Evolutionary conservation across 1,140 invertebrate species (phyloP).

Genomic region (Pogonomyrmex californicus): DNA sequence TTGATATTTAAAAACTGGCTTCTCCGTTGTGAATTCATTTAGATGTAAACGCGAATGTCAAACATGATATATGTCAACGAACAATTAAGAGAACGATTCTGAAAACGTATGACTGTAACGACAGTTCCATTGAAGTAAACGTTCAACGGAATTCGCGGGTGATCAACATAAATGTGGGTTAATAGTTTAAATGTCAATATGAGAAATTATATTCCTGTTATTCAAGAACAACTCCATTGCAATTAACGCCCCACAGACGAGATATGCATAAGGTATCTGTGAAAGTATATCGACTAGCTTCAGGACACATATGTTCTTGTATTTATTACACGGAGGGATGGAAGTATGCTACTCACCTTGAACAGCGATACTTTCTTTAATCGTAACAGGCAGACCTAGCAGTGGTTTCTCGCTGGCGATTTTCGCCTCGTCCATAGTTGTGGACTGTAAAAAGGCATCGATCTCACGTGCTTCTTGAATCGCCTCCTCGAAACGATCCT

Average conservation of each 20-base stretch:
- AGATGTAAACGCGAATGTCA: neutral
- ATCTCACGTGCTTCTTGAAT: slow-evolving; percentile 88
- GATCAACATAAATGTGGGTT: neutral
- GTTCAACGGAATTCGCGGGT: neutral
- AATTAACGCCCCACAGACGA: neutral
- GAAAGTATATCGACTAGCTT: neutral
- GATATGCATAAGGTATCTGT: too few species aligned
- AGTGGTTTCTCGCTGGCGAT: slow-evolving; percentile 88
- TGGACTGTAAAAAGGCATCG: slow-evolving; percentile 85
- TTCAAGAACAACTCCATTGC: neutral
- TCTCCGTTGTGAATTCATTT: neutral
- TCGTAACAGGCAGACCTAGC: slow-evolving; percentile 90
- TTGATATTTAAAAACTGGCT: slow-evolving; percentile 1
- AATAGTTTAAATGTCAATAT: neutral
- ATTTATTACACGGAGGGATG: neutral
- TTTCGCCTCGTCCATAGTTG: slow-evolving; percentile 83
- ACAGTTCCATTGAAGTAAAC: neutral
- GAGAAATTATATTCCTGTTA: neutral
- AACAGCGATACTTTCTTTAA: slow-evolving; percentile 90
- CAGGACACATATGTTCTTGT: neutral
- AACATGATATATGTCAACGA: neutral
- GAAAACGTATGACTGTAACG: neutral
- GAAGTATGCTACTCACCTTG: slow-evolving; percentile 84
- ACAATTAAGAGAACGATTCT: neutral
- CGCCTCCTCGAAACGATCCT: slow-evolving; percentile 89